Conservation (phyloP, 2,113 vertebrate species). For the Psammodynastes pulverulentus region DNA sequence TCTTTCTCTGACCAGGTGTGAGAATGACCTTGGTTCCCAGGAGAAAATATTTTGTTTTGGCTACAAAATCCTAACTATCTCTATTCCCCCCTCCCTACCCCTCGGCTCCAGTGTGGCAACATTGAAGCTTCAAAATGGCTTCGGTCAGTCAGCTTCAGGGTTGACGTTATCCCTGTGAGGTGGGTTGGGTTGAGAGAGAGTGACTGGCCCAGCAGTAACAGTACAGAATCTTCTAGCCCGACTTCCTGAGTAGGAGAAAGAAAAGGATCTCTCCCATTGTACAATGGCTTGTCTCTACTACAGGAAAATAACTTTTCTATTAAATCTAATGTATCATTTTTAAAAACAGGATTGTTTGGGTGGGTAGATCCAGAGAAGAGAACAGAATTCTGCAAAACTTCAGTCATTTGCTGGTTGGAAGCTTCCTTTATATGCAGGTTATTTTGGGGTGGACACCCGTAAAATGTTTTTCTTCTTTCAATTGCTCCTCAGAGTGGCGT, state of each 20-base stretch:
- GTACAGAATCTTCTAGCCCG: background rate
- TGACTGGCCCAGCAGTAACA: background rate
- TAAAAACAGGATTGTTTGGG: background rate
- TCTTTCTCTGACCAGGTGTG: no score
- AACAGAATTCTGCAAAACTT: background rate
- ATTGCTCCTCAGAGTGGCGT: slow-evolving; percentile 84
- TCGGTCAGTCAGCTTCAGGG: no score
- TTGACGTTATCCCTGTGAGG: background rate
- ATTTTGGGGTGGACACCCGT: slow-evolving; percentile 7
- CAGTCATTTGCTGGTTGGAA: slow-evolving; percentile 32
- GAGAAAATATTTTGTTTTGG: no score
- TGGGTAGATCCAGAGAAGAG: background rate
- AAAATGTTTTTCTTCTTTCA: slow-evolving; percentile 41
- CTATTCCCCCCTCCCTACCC: no score
- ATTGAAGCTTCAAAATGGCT: no score
- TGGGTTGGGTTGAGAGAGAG: background rate
- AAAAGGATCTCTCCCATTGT: background rate
- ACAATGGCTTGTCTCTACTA: background rate
- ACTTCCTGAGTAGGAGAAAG: background rate
- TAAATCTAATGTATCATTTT: background rate
- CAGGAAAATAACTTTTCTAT: background rate
- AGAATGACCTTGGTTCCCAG: no score
- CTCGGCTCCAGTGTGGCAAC: no score
- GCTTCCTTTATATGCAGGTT: slow-evolving; percentile 18
- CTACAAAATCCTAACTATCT: no score